Base-by-base conservation (phyloP, 2,113 vertebrate genomes). In the Urocitellus parryii region DNA sequence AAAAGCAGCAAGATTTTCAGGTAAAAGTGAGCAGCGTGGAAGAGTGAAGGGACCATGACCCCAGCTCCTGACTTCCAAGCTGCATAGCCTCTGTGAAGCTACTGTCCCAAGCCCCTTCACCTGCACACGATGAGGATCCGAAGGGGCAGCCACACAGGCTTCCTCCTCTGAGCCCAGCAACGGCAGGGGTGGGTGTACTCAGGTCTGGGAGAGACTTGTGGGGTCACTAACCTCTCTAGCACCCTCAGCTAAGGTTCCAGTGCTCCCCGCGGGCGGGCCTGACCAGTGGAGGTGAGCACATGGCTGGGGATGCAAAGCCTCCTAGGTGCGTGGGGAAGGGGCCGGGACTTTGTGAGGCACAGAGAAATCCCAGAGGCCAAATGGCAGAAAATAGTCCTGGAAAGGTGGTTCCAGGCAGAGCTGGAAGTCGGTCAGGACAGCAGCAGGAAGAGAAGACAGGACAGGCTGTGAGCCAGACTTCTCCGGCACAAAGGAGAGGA, bases 11-110 rank as follows among this genome's bases (percentile, higher is more conserved):
- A 53, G 37, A 1, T 56, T 58, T 53, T 37, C 24, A 58, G 56
- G n/a, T 4, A 80, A 8, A 48, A 25, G 48, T 42, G 61, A 42
- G 51, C 0, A 11, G 67, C 4, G 18, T 9, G n/a, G 7, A 70
- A 8, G 22, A 53, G 63, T 25, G 56, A 70, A 53, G 76, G 4
- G 17, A n/a, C 25, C 8, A 4, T 0, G 17, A 37, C 6, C 22
- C 25, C 2, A 32, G 63, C 34, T 70, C 42, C 53, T 34, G 45
- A 68, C 37, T 74, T 48, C 39, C 5, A 2, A 25, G 65, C 25
- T 12, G 45, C 9, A 20, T 22, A 73, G 45, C 53, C 37, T 78
- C 14, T 58, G 65, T 48, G 67, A 48, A 37, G 81, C 6, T 18
- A 25, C 61, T 0, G 0, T 25, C 12, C 56, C 20, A 32, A 72